These are phyloP conservation scores for Lepilemur ruficaudatus DNA, from an alignment of 2,797 vertebrate genomes.

Conservation along the genomic window DNA sequence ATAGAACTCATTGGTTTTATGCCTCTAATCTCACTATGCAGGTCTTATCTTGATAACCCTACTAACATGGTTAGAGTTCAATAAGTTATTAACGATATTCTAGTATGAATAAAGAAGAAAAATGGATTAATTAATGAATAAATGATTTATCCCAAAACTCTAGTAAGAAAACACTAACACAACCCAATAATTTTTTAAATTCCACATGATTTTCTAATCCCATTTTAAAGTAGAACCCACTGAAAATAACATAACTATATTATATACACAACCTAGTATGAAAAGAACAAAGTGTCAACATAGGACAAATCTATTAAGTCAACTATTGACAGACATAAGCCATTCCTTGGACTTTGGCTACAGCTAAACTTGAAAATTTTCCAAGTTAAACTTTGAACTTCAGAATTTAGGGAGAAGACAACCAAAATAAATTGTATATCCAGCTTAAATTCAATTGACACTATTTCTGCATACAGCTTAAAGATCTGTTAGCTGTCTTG, in stretches of 20 bases:
- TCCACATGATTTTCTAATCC: neutral
- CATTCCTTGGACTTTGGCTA: slow-evolving; percentile 64
- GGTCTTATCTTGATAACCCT: neutral
- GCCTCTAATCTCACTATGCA: neutral
- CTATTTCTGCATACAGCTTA: slow-evolving; percentile 13
- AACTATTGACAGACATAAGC: slow-evolving; percentile 67
- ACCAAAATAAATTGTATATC: slow-evolving; percentile 25
- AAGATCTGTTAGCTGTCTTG: neutral
- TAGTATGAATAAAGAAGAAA: neutral
- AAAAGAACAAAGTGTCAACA: slow-evolving; percentile 70
- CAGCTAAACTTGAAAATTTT: slow-evolving; percentile 59
- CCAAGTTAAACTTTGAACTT: slow-evolving; percentile 71
- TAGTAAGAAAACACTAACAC: neutral
- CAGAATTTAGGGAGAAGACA: slow-evolving; percentile 47
- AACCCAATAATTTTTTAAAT: neutral
- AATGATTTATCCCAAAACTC: neutral
- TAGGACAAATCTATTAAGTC: slow-evolving; percentile 48
- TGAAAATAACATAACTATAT: neutral
- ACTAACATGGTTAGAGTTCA: neutral
- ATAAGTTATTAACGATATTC: neutral
- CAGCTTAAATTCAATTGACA: slow-evolving; percentile 9
- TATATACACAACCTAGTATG: slow-evolving; percentile 57
- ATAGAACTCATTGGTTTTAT: neutral
- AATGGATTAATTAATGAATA: neutral
- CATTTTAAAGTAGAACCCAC: neutral